Conservation (phyloP, 2,113 vertebrate species). For the Atractosteus spatula region DNA sequence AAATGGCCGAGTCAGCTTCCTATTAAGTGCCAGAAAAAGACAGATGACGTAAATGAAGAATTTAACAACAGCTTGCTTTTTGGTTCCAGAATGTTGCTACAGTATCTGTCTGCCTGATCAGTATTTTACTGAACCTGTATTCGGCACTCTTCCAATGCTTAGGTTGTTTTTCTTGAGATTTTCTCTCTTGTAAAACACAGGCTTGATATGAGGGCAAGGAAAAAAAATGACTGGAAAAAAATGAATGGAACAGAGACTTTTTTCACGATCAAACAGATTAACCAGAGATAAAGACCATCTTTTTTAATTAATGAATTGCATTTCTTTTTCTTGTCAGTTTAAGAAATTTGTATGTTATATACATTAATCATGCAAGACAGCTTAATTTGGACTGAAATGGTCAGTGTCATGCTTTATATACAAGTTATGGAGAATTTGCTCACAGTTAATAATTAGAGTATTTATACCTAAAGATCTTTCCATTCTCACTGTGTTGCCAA, state of each 20-base stretch:
- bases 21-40: not conserved
- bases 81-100: not conserved
- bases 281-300: no score
- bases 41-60: constrained; percentile 2
- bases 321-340: not conserved
- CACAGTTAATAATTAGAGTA: not conserved
- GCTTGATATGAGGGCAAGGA: not conserved
- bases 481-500: not conserved
- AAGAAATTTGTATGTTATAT: not conserved
- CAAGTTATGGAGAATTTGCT: not conserved
- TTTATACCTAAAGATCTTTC: not conserved
- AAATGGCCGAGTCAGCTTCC: constrained; percentile 9
- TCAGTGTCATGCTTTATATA: not conserved
- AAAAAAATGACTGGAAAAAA: not conserved
- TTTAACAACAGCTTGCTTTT: constrained; percentile 8
- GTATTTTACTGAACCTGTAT: constrained; percentile 7
- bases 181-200: not conserved
- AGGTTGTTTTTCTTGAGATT: no score
- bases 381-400: no score
- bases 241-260: not conserved
- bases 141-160: not conserved
- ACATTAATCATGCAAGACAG: no score
- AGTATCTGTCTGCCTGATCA: constrained; percentile 2
- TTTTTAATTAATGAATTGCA: no score
- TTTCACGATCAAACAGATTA: not conserved